Evolutionary conservation across 2,888 invertebrate species (phyloP), one percentile per base, ranked within the genome.

Genomic region (Trichogramma dendrolimi): DNA sequence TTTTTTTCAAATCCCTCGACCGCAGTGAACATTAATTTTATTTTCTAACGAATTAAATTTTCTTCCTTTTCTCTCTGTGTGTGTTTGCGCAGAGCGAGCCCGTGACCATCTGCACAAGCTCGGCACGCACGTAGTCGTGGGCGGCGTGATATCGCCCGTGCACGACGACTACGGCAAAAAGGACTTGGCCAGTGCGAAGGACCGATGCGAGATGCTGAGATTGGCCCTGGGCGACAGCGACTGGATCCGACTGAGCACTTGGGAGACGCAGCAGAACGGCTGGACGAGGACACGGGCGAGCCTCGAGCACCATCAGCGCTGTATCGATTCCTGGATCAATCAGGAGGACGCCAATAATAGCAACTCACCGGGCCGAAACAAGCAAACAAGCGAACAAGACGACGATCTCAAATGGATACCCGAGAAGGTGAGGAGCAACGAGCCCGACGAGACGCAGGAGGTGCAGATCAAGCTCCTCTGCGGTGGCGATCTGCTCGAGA

Each of bases 161-260:
- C 94, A 95, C 75, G 97, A 98, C 81, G 88, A 85, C 0, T 99
- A 98, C 74, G 89, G 87, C 0, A 97, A 96, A 77, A 92, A 92
- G 77, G 95, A 91, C 59, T 87, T 87, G 0, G 73, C 74, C 0
- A 82, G 87, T 0, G 84, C 90, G 0, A 83, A 85, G 42, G 92
- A 98, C 77, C 82, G 94, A 63, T 83, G 87, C 76, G 86, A 87
- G 27, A 96, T 98, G 96, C 76, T 93, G 4, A 87, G 87, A 74
- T 76, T 92, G 63, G 92, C 96, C 0, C 78, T 95, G 7, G 83
- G 90, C 62, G 85, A 87, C 4, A 91, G 89, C 1, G 85, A 87
- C 53, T 98, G 97, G 97, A 87, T 98, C 66, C 86, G 87, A 69
- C 78, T 92, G n/a, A 92, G 93, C 0, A 89, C 90, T 59, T 94